Conservation (phyloP, 2,113 vertebrate genomes). For the Silurus glanis region DNA sequence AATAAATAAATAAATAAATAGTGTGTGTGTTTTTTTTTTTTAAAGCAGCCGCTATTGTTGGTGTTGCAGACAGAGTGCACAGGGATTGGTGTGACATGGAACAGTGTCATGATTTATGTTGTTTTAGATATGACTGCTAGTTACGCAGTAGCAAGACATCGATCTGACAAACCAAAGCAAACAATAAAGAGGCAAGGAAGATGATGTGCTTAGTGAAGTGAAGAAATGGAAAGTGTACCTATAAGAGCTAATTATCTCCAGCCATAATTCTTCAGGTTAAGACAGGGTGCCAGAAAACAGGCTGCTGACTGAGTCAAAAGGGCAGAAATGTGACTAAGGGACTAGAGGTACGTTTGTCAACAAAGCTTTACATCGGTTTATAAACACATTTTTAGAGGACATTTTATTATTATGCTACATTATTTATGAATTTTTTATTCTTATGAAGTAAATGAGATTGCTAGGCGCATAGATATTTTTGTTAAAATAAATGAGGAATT, state of each 20-base stretch:
- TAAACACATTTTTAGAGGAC: not conserved
- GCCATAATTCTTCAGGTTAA: conserved; percentile 80
- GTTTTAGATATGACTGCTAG: conserved; percentile 76
- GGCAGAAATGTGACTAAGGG: conserved; percentile 43
- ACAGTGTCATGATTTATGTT: conserved; percentile 80
- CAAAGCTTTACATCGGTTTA: not conserved
- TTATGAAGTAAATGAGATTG: not conserved
- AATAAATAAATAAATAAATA: not conserved
- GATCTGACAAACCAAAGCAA: conserved; percentile 82
- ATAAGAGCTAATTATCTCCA: conserved; percentile 79
- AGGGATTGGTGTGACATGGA: conserved; percentile 72
- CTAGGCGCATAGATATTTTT: not conserved
- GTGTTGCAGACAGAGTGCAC: conserved; percentile 57
- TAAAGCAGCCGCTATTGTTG: conserved; percentile 26
- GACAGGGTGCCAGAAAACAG: conserved; percentile 67
- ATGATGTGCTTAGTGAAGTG: conserved; percentile 80
- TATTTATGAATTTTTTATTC: conserved; percentile 1
- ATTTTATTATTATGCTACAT: not conserved
- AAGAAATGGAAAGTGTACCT: conserved; percentile 80
- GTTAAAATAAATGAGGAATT: not conserved
- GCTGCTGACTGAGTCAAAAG: conserved; percentile 55
- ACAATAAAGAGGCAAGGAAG: conserved; percentile 81
- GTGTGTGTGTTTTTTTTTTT: too few relatives aligned
- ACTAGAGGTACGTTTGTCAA: not conserved
- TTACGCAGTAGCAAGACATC: conserved; percentile 81